These are phyloP conservation scores for Enteromius treurensis DNA, from an alignment of 2,797 vertebrate genomes.

Conservation along the genomic window DNA sequence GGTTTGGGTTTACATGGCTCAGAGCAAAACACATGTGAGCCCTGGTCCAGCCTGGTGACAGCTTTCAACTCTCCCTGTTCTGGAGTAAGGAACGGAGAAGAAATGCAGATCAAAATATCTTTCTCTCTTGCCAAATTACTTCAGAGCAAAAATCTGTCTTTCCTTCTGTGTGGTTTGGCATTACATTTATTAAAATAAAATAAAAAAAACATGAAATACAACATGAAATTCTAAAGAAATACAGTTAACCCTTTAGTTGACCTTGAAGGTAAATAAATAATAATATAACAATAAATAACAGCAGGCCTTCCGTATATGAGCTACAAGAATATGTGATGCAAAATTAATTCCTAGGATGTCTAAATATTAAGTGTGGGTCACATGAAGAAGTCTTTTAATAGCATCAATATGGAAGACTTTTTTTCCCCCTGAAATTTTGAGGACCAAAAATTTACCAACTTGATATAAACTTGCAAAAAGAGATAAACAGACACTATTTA, in stretches of 20 bases:
- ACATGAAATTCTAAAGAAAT: neutral
- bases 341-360: neutral
- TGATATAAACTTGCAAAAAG: neutral
- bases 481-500: neutral
- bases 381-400: neutral
- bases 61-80: slow-evolving; percentile 52
- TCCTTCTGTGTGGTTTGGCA: slow-evolving; percentile 41
- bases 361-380: neutral
- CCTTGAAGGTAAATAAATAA: neutral
- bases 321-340: neutral
- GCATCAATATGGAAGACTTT: neutral
- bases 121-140: slow-evolving; percentile 27
- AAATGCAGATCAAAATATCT: slow-evolving; percentile 46
- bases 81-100: slow-evolving; percentile 41
- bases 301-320: neutral
- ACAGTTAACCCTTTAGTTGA: slow-evolving; percentile 44
- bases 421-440: neutral
- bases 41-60: slow-evolving; percentile 49
- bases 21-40: slow-evolving; percentile 54
- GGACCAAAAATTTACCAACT: neutral
- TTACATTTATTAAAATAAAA: neutral
- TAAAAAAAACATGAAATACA: neutral
- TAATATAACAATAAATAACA: slow-evolving; percentile 13
- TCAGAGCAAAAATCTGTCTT: slow-evolving; percentile 41
- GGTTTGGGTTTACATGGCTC: slow-evolving; percentile 57